Evolutionary conservation across 2,888 invertebrate species (phyloP).

Genomic region (Dryocosmus kuriphilus): DNA sequence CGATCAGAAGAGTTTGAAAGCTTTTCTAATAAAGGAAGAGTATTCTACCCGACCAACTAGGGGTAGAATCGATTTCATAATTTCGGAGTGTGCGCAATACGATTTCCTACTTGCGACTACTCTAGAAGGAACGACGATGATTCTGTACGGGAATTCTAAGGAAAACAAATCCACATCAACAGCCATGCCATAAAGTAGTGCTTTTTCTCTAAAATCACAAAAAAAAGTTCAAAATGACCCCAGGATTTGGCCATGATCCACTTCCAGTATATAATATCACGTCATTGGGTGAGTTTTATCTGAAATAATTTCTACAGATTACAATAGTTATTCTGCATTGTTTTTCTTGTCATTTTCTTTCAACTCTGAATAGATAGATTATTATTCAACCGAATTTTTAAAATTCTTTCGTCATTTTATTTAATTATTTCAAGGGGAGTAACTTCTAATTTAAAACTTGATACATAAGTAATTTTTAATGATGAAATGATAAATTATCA

Average conservation of each 20-base stretch:
- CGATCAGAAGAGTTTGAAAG: background rate
- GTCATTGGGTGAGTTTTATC: slow-evolving; percentile 64
- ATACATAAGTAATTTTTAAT: too few relatives aligned
- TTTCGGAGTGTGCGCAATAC: slow-evolving; percentile 41
- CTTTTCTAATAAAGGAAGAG: background rate
- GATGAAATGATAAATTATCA: too few relatives aligned
- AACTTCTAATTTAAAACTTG: too few relatives aligned
- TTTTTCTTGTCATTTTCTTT: slow-evolving; percentile 6
- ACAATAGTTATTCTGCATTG: slow-evolving; percentile 3
- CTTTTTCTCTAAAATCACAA: slow-evolving; percentile 24
- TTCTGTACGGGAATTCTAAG: slow-evolving; percentile 33
- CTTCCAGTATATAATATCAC: slow-evolving; percentile 72
- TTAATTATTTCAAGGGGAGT: too few relatives aligned
- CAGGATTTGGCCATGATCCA: slow-evolving; percentile 73
- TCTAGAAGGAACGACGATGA: slow-evolving; percentile 42
- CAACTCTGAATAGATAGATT: background rate
- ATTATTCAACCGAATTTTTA: background rate
- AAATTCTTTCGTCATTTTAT: too few relatives aligned
- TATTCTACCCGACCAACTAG: slow-evolving; percentile 11
- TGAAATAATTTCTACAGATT: slow-evolving; percentile 1
- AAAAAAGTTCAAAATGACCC: slow-evolving; percentile 66
- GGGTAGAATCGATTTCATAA: slow-evolving; percentile 45
- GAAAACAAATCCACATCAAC: slow-evolving; percentile 50
- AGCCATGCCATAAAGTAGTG: slow-evolving; percentile 42
- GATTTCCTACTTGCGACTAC: slow-evolving; percentile 44